Evolutionary conservation across 2,888 invertebrate genomes (phyloP), one percentile per base, ranked within the genome.

Genomic region (Amiota mariae): DNA sequence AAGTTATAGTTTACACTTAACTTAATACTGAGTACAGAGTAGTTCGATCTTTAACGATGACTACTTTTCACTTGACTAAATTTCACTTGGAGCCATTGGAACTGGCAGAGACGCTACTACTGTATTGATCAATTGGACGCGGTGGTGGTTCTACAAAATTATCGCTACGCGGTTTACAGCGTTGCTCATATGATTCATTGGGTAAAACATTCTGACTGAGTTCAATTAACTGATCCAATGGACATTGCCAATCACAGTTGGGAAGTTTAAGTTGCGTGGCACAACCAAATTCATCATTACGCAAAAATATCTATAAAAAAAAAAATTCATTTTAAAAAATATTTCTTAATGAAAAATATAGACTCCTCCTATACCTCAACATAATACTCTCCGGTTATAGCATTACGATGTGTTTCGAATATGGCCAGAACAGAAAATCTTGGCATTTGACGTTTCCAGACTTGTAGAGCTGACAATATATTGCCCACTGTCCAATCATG

Each of bases 401-500:
- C 81, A 77, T 91, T 88, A 81, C 91, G 91, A 66, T 93, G 93
- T 46, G 94, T 88, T 85, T 95, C 94, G 49, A 95, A 90, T 72
- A 94, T 89, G 2, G 92, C 90, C 87, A 93, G 92, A 20, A 93
- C 92, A 10, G 92, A 93, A 80, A 94, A 95, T 15, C 91, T 91
- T 0, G 95, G 95, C 80, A 93, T 85, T 84, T 93, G 93, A 8
- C 90, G 89, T 76, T 94, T 92, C 92, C 93, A 95, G 6, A 94
- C 90, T 13, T 92, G 91, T 61, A 95, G 87, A 0, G 94, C 92
- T 24, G 92, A 91, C 70, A 95, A 88, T 67, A 95, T 88, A 78
- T 93, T 93, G 0, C 93, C 92, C 13, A 95, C 90, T 0, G 95
- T 94, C n/a, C 94, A 93, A 86, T 96, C 95, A 84, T 96, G 95